Conservation (phyloP, 2,113 vertebrate genomes). For the Ptychochromis oligacanthus region DNA sequence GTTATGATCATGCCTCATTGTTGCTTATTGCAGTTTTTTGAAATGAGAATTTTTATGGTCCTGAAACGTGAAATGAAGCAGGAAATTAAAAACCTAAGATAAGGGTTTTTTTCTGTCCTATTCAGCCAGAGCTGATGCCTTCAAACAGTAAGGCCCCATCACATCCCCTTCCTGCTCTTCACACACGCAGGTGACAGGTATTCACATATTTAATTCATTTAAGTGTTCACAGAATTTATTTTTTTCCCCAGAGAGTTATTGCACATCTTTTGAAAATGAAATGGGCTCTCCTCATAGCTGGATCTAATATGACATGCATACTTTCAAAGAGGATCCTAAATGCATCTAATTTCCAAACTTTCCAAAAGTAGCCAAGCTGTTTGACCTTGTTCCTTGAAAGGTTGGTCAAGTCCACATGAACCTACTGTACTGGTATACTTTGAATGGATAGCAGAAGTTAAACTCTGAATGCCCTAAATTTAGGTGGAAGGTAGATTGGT, state of each 20-base stretch:
- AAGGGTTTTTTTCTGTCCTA: conserved; percentile 51
- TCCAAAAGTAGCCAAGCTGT: conserved; percentile 62
- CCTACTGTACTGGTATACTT: background rate
- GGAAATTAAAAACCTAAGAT: conserved; percentile 80
- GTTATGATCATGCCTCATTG: conserved; percentile 69
- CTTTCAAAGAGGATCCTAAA: background rate
- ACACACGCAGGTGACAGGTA: conserved; percentile 34
- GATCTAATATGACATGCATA: background rate
- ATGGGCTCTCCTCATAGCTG: conserved; percentile 1
- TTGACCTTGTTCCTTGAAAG: conserved; percentile 64
- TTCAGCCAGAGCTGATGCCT: conserved; percentile 50
- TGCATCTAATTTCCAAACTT: conserved; percentile 42
- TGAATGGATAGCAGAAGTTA: background rate
- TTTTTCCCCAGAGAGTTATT: background rate
- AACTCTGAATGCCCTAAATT: conserved; percentile 5
- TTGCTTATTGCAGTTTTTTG: conserved; percentile 65
- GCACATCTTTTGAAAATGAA: background rate
- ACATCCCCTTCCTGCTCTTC: conserved; percentile 28
- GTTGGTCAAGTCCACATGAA: conserved; percentile 16
- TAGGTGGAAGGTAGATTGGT: conserved; percentile 26
- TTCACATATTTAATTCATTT: conserved; percentile 52
- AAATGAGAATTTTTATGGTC: conserved; percentile 73
- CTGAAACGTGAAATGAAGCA: conserved; percentile 79
- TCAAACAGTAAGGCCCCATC: conserved; percentile 39
- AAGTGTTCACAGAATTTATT: conserved; percentile 22